These are phyloP conservation scores for Trichosurus vulpecula DNA, from an alignment of 2,797 vertebrate species.

Conservation along the genomic window DNA sequence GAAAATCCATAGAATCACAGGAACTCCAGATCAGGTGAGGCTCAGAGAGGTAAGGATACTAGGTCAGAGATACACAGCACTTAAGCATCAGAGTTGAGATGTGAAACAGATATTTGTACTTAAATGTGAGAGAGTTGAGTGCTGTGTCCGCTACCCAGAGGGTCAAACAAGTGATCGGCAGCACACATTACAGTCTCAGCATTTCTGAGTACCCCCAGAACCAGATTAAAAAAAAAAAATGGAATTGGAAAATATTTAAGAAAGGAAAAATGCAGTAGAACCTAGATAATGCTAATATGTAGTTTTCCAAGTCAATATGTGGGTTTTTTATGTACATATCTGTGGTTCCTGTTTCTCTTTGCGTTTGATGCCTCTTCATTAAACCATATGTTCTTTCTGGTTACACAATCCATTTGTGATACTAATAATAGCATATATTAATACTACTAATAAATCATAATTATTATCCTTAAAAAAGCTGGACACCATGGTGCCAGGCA, in stretches of 20 bases:
- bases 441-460: too few species aligned
- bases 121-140: not conserved
- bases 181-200: not conserved
- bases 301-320: not conserved
- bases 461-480: too few species aligned
- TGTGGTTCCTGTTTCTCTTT: not conserved
- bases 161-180: not conserved
- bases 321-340: not conserved
- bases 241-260: not conserved
- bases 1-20: not conserved
- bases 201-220: not conserved
- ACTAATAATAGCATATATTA: not conserved
- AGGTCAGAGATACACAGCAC: not conserved
- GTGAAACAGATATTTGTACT: not conserved
- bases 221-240: too few species aligned
- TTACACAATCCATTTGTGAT: not conserved
- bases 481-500: too few species aligned
- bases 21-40: too few species aligned
- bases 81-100: not conserved
- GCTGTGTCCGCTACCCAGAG: not conserved
- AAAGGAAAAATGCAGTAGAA: not conserved
- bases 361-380: not conserved
- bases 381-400: too few species aligned
- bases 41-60: not conserved
- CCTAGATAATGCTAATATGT: not conserved